Percentiles rank a stretch among this genome's conserved stretches.
phyloP scores from a whole-genome alignment of 2,113 vertebrate species.

The Nettapus auritus region DNA sequence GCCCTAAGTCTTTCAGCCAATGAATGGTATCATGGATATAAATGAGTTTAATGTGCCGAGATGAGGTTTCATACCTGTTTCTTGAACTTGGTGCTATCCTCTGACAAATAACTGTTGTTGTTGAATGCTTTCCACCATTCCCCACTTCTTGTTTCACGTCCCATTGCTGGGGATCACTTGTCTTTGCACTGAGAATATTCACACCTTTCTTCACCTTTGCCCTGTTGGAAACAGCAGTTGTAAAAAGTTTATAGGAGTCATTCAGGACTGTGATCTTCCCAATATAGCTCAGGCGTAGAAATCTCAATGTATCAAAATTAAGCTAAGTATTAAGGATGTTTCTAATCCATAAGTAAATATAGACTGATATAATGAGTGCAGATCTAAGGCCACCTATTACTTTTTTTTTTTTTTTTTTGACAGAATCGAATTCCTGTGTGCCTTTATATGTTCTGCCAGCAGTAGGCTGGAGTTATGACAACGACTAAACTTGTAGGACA shows the following conservation, averaged over 20 bases:
- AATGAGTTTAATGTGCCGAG: background rate
- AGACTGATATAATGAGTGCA: background rate
- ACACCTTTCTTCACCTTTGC: slow-evolving; percentile 85
- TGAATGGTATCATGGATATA: background rate
- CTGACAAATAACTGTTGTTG: slow-evolving; percentile 73
- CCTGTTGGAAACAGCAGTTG: slow-evolving; percentile 52
- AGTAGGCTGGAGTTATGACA: background rate
- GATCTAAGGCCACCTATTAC: background rate
- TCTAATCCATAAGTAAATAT: background rate
- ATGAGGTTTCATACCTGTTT: slow-evolving; percentile 73
- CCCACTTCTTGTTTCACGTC: slow-evolving; percentile 76
- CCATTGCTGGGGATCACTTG: slow-evolving; percentile 77
- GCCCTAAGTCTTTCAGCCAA: background rate
- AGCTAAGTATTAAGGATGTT: rapidly evolving
- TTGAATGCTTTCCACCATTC: slow-evolving; percentile 75
- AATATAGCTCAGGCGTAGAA: background rate
- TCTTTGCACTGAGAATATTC: slow-evolving; percentile 70
- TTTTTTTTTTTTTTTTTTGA: background rate
- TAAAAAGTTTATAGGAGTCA: background rate
- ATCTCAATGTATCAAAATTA: background rate
- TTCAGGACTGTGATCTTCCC: background rate
- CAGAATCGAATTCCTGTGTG: background rate
- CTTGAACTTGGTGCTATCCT: slow-evolving; percentile 56
- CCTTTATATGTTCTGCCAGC: background rate
- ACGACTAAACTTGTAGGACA: background rate